Evolutionary conservation across 1,140 invertebrate species (phyloP).

Genomic region (Aradophagus sp.): DNA sequence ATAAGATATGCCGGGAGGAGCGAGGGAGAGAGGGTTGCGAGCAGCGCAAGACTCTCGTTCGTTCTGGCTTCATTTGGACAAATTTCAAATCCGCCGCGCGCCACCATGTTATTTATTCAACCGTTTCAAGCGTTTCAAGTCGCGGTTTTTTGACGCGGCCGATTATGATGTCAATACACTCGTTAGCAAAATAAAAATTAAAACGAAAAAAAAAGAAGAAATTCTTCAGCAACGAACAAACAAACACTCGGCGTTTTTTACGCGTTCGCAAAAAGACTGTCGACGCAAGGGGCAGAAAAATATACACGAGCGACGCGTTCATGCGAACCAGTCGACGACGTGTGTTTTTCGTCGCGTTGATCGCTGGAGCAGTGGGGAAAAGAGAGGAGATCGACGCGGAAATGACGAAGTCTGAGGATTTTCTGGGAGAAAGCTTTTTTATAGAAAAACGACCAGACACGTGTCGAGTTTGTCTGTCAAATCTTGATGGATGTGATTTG

Average conservation of each 20-base stretch:
- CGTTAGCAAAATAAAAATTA: conserved; percentile 36
- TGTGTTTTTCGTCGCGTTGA: conserved; percentile 45
- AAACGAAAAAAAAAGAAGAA: no score
- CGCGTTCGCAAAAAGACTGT: conserved; percentile 50
- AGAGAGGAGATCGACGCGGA: no score
- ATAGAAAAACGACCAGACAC: no score
- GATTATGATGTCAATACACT: conserved; percentile 55
- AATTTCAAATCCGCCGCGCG: conserved; percentile 49
- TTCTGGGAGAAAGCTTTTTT: no score
- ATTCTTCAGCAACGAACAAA: conserved; percentile 16
- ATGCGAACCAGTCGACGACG: conserved; percentile 36
- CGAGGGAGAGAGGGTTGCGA: conserved; percentile 44
- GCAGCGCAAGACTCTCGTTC: conserved; percentile 20
- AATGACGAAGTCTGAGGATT: conserved; percentile 43
- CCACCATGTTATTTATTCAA: conserved; percentile 50
- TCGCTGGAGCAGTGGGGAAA: conserved; percentile 19
- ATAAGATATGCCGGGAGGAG: conserved; percentile 69
- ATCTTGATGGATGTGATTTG: no score
- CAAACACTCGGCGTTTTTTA: conserved; percentile 55
- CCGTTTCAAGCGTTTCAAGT: conserved; percentile 10
- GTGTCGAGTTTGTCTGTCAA: no score
- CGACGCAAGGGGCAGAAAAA: conserved; percentile 40
- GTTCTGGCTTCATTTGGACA: conserved; percentile 48
- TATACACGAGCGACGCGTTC: conserved; percentile 10
- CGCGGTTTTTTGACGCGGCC: conserved; percentile 25